A percentile compares a stretch with the other conserved stretches of the same genome.
Evolutionary conservation across 2,797 vertebrate species (phyloP).

Genomic region (Epinephelus malabaricus): DNA sequence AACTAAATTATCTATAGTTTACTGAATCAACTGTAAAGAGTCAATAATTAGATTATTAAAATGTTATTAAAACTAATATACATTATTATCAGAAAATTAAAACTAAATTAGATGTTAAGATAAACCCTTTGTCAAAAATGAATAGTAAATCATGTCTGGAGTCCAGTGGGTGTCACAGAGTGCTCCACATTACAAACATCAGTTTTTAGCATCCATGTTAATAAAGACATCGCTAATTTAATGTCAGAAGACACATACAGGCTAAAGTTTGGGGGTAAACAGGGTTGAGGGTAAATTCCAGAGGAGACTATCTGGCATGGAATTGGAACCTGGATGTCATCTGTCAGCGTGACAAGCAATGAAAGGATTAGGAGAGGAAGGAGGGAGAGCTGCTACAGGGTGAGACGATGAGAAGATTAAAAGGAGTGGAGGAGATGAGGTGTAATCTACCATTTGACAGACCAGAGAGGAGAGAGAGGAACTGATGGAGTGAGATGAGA

Average conservation of each 20-base stretch:
- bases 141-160: too few relatives aligned
- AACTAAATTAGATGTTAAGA: too few relatives aligned
- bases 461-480: background rate
- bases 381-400: background rate
- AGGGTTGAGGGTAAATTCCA: background rate
- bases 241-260: background rate
- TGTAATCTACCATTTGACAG: conserved; percentile 28
- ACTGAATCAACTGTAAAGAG: too few relatives aligned
- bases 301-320: background rate
- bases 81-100: too few relatives aligned
- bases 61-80: too few relatives aligned
- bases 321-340: conserved; percentile 1
- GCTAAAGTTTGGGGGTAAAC: background rate
- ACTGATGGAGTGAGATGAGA: background rate
- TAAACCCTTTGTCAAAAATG: too few relatives aligned
- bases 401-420: conserved; percentile 6
- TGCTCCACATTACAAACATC: background rate
- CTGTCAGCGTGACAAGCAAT: conserved; percentile 5
- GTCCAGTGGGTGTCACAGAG: too few relatives aligned
- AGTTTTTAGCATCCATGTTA: background rate
- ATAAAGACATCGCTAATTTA: background rate
- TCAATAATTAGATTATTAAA: too few relatives aligned
- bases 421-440: conserved; percentile 21
- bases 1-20: too few relatives aligned
- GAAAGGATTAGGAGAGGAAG: conserved; percentile 12